These are phyloP conservation scores for Diabrotica balteata DNA, from an alignment of 2,888 invertebrate genomes.

Conservation along the genomic window DNA sequence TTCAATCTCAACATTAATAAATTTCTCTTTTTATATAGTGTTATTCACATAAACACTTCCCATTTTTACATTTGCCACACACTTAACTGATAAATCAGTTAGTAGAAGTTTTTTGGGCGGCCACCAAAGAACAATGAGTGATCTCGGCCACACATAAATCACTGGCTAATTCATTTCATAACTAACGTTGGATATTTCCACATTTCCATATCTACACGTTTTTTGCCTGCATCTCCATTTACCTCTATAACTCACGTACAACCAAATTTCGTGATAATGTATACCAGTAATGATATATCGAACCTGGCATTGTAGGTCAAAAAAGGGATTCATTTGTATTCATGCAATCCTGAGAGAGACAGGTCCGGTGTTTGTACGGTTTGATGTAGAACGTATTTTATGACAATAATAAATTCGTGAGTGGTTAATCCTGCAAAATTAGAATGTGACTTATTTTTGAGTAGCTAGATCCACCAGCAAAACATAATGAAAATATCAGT, in stretches of 20 bases:
- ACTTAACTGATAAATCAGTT: no score
- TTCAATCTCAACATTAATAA: no score
- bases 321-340: constrained; percentile 33
- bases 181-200: constrained; percentile 3
- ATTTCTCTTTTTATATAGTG: no score
- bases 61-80: no score
- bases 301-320: constrained; percentile 25
- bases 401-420: no score
- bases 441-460: no score
- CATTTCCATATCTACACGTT: constrained; percentile 15
- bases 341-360: constrained; percentile 25
- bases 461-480: no score
- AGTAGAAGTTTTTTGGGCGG: background rate
- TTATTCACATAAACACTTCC: no score
- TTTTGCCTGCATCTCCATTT: constrained; percentile 15
- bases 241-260: constrained; percentile 18
- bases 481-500: no score
- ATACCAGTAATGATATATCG: constrained; percentile 28
- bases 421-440: no score
- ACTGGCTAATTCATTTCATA: background rate
- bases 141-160: background rate
- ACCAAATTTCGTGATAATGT: constrained; percentile 22
- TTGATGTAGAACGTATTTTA: no score
- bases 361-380: background rate
- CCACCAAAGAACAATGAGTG: background rate